Conservation (phyloP, 2,888 invertebrate species). For the Atherix ibis region DNA sequence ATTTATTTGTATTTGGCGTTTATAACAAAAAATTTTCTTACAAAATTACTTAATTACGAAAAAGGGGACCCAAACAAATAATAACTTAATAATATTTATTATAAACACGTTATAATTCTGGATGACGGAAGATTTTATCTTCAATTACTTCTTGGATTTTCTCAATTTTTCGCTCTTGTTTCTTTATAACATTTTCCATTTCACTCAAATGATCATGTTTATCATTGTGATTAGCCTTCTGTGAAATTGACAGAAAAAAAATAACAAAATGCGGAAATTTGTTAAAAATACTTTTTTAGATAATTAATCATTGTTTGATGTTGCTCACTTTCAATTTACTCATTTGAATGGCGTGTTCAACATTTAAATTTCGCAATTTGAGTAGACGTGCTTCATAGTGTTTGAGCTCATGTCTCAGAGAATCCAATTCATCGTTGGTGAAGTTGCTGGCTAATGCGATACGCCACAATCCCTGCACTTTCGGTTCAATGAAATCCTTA, state of each 20-base stretch:
- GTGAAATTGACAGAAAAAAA: conserved; percentile 7
- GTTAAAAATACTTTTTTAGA: not conserved
- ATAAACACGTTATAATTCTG: conserved; percentile 67
- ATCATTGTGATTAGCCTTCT: conserved; percentile 43
- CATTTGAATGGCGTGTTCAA: conserved; percentile 58
- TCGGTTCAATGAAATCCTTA: conserved; percentile 78
- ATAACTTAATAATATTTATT: too few species aligned
- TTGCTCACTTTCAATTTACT: conserved; percentile 48
- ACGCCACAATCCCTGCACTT: conserved; percentile 79
- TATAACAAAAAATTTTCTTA: too few species aligned
- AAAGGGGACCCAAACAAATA: too few species aligned
- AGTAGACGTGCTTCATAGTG: conserved; percentile 68
- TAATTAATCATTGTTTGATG: too few species aligned
- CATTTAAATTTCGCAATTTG: conserved; percentile 69
- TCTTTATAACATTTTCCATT: conserved; percentile 64
- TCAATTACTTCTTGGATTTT: conserved; percentile 71
- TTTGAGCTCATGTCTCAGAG: conserved; percentile 65
- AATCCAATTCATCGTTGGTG: conserved; percentile 62
- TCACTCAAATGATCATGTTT: conserved; percentile 46
- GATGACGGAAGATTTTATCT: conserved; percentile 58
- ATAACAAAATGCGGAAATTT: not conserved
- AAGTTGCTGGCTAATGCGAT: conserved; percentile 68
- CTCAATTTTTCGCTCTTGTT: conserved; percentile 69
- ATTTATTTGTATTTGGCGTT: too few species aligned
- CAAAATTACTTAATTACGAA: too few species aligned